Percentiles rank a stretch among this genome's conserved stretches.
phyloP scores from a whole-genome alignment of 2,888 invertebrate genomes.

The Dioctria rufipes region DNA sequence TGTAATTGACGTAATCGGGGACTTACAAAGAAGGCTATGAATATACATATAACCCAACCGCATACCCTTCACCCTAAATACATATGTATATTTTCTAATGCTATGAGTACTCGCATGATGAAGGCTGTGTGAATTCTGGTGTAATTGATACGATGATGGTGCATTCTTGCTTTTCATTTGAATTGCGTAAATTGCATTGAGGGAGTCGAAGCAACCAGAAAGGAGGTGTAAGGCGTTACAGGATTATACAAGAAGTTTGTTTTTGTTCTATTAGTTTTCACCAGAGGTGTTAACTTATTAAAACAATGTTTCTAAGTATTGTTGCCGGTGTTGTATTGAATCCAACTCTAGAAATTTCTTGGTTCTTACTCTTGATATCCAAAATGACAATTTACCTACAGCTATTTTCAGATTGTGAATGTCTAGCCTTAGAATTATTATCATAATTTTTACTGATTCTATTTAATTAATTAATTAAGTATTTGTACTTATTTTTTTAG shows the following conservation, averaged over 20 bases:
- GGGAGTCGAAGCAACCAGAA: slow-evolving; percentile 2
- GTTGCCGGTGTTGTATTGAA: no score
- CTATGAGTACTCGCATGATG: not conserved
- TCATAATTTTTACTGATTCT: no score
- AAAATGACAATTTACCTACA: no score
- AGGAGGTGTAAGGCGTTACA: not conserved
- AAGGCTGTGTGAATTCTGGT: not conserved
- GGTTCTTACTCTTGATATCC: no score
- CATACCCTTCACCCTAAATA: not conserved
- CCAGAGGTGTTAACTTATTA: not conserved
- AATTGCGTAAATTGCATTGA: slow-evolving; percentile 46
- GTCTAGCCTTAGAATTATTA: no score
- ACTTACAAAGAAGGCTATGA: slow-evolving; percentile 33
- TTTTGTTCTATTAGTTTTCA: slow-evolving; percentile 25
- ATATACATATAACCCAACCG: not conserved
- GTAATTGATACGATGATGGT: slow-evolving; percentile 33
- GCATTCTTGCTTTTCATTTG: slow-evolving; percentile 27
- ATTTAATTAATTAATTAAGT: no score
- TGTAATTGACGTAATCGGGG: slow-evolving; percentile 49
- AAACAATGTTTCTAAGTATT: no score
- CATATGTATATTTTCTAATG: not conserved
- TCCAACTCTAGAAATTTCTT: no score
- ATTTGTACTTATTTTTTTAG: no score
- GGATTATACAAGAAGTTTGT: slow-evolving; percentile 14
- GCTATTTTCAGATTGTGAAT: no score